Base-by-base conservation (phyloP, 2,113 vertebrate species). In the Conger conger region DNA sequence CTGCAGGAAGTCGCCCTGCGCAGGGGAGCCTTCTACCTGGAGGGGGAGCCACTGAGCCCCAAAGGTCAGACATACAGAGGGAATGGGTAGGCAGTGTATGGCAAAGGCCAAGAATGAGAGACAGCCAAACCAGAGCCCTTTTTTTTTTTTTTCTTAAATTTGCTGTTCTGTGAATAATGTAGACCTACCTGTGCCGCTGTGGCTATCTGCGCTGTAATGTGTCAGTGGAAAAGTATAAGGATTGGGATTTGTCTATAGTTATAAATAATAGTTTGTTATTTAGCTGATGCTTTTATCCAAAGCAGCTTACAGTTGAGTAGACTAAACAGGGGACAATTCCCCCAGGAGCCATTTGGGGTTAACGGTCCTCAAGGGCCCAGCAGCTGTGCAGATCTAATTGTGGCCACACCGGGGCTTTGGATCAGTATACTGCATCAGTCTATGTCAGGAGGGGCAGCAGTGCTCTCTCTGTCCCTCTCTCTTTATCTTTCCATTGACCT, bases 1-100 rank as follows among this genome's bases (percentile, higher is more conserved):
- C 95, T 99, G 81, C 97, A 99, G 90, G 98, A 99, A 94, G 96
- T 99, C 30, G 98, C 97, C 2, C 93, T 98, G 68, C 95, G 98
- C 27, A 92, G 90, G 0, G 97, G 98, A 0, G 96, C 94, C 89
- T 99, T 99, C 92, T 96, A 96, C 17, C 88, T 98, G 87, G 97
- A 97, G 85, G 96, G 94, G 2, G 53, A 95, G 16, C 94, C 94
- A 0, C 95, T 98, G 38, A 99, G 97, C 86, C 97, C 98, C 3
- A 99, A 99, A 95, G 97, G 97, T 97, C 79, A 90, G 88, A 81
- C n/a, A 76, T 57, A 79, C 38, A 42, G 6, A 79, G 37, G 8
- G 36, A 20, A 40, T 4, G 20, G 15, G 35, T 4, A 27, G 3
- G 18, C 36, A 11, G 78, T 16, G 78, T 7, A 30, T 1, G 68